A percentile compares a stretch with the other conserved stretches of the same genome.
phyloP scores from a whole-genome alignment of 2,888 invertebrate genomes.

The Yponomeuta evonymella region DNA sequence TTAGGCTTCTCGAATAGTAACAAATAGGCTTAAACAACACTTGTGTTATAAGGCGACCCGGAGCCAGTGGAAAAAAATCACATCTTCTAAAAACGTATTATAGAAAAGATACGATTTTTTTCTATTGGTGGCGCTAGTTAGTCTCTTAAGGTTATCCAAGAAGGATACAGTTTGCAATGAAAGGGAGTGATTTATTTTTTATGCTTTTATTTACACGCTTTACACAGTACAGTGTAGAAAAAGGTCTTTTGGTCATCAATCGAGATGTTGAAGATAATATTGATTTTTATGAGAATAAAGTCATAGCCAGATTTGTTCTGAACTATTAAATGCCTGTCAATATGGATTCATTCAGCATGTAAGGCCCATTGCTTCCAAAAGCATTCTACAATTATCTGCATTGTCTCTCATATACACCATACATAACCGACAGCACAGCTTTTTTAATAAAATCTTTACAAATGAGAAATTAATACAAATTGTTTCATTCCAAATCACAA shows the following conservation, averaged over 20 bases:
- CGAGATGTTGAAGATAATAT: neutral
- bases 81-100: no score
- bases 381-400: neutral
- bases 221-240: neutral
- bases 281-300: neutral
- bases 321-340: neutral
- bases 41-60: neutral
- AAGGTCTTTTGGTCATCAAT: neutral
- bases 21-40: neutral
- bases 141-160: no score
- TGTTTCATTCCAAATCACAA: neutral
- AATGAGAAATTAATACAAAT: neutral
- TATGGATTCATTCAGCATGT: neutral
- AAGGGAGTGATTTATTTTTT: neutral
- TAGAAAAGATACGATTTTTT: no score
- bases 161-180: neutral
- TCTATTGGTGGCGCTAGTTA: no score
- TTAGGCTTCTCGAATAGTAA: neutral
- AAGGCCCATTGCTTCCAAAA: constrained; percentile 2
- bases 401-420: neutral
- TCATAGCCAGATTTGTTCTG: neutral
- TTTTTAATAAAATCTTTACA: neutral
- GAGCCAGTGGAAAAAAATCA: no score
- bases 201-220: neutral
- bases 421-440: neutral